phyloP scores from a whole-genome alignment of 1,140 invertebrate species.

The Acyrthosiphon pisum region DNA sequence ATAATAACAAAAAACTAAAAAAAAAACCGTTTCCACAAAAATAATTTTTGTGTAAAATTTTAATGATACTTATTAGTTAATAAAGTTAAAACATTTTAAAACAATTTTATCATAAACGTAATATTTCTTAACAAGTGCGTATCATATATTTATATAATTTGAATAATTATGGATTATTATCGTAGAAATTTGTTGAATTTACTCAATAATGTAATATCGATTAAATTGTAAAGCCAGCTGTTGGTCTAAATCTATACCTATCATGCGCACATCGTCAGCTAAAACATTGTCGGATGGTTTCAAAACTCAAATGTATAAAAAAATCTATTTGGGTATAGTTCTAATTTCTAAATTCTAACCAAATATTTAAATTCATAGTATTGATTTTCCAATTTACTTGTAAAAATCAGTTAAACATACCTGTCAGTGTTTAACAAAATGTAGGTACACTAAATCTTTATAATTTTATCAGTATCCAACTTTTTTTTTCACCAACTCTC shows the following conservation, averaged over 20 bases:
- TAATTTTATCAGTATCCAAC: not conserved
- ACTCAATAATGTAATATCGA: not conserved
- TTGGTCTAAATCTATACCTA: not conserved
- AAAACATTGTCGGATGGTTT: not conserved
- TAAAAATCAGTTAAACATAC: not conserved
- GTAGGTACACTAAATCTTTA: not conserved
- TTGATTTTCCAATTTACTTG: not conserved
- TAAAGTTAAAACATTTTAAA: not conserved
- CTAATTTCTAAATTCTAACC: not conserved
- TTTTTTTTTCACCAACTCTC: not conserved
- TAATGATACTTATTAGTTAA: too few species aligned
- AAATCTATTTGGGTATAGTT: not conserved
- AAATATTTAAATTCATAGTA: not conserved
- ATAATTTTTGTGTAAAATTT: too few species aligned
- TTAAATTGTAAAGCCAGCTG: not conserved
- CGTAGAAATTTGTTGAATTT: not conserved
- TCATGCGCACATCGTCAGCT: not conserved
- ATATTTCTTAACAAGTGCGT: not conserved
- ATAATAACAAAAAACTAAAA: not conserved
- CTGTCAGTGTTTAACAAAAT: not conserved
- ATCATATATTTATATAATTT: not conserved
- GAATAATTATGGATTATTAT: not conserved
- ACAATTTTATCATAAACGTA: not conserved
- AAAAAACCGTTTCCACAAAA: not conserved
- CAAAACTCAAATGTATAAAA: not conserved